A percentile compares a stretch with the other conserved stretches of the same genome.
These are phyloP conservation scores for Apocheima hispidaria DNA, from an alignment of 2,888 invertebrate genomes.

Conservation along the genomic window DNA sequence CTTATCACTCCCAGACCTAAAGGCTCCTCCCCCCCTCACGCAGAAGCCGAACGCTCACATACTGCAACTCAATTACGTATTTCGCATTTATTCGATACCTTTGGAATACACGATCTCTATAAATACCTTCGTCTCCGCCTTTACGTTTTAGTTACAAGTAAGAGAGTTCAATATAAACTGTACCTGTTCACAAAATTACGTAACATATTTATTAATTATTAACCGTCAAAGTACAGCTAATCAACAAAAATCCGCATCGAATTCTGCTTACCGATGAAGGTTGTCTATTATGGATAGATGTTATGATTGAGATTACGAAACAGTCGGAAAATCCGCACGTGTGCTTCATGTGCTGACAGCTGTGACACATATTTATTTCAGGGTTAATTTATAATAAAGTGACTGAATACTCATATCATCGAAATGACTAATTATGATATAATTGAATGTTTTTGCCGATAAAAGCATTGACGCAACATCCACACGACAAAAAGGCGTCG, in stretches of 20 bases:
- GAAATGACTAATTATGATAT: not conserved
- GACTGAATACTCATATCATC: conserved; percentile 7
- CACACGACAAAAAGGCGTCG: not conserved
- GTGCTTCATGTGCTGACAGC: conserved; percentile 19
- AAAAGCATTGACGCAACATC: not conserved
- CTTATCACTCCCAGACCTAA: conserved; percentile 58
- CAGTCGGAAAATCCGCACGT: conserved; percentile 23
- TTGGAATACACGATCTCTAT: conserved; percentile 29
- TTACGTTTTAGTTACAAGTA: not conserved
- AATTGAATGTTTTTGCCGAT: not conserved
- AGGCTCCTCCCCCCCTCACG: conserved; percentile 49
- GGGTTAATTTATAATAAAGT: conserved; percentile 15
- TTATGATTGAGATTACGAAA: conserved; percentile 16
- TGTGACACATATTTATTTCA: conserved; percentile 29
- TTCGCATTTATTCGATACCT: conserved; percentile 52
- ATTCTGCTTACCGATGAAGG: conserved; percentile 21
- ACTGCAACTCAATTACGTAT: conserved; percentile 55
- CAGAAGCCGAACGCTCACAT: conserved; percentile 48
- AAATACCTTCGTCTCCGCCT: not conserved
- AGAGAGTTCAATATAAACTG: not conserved
- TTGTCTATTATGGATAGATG: conserved; percentile 14
- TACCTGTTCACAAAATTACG: not conserved
- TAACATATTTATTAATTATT: not conserved
- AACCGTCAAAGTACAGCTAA: not conserved
- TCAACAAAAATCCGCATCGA: not conserved